phyloP scores from a whole-genome alignment of 2,113 vertebrate species.

The Danio rerio region DNA sequence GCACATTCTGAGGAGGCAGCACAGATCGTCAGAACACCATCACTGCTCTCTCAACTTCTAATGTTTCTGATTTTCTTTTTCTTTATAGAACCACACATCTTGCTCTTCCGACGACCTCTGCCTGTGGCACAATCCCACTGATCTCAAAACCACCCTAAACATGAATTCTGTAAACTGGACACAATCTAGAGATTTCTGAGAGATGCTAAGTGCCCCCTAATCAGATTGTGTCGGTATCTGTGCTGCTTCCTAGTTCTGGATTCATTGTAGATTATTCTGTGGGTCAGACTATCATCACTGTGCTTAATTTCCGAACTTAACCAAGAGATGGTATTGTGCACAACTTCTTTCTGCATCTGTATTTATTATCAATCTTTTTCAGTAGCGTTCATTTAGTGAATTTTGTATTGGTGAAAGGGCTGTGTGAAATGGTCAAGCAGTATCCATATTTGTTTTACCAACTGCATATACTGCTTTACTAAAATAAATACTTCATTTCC shows the following conservation, averaged over 20 bases:
- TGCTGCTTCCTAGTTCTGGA: not conserved
- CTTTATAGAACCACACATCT: constrained; percentile 77
- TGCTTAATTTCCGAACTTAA: not conserved
- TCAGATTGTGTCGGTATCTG: constrained; percentile 1
- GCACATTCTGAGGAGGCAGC: no score
- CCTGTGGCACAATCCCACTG: constrained; percentile 53
- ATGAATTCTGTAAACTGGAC: not conserved
- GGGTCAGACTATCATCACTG: not conserved
- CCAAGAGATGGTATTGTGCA: not conserved
- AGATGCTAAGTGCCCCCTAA: not conserved
- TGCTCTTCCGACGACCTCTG: constrained; percentile 77
- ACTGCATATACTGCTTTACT: not conserved
- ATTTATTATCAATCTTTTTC: not conserved
- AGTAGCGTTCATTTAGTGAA: not conserved
- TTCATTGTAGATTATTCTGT: not conserved
- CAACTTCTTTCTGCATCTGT: constrained; percentile 1
- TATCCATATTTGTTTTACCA: not conserved
- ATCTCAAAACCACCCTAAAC: not conserved
- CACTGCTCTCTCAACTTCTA: no score
- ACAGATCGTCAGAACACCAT: no score
- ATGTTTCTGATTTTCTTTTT: not conserved
- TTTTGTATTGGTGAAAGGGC: not conserved
- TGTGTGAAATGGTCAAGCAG: not conserved
- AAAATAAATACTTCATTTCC: not conserved
- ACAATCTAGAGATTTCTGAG: constrained; percentile 12